Conservation (phyloP, 2,888 invertebrate species). For the Nymphalis c-album region DNA sequence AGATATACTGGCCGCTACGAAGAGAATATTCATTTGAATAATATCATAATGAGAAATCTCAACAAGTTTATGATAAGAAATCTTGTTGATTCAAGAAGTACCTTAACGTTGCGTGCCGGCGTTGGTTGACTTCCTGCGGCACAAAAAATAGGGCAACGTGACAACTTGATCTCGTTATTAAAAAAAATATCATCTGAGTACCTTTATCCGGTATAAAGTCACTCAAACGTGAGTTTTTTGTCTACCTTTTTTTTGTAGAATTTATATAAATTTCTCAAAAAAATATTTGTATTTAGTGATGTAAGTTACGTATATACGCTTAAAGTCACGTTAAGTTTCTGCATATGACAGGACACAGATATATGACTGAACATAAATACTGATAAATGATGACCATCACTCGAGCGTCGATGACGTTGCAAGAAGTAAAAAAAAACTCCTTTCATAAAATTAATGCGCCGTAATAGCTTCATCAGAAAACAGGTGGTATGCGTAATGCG, state of each 20-base stretch:
- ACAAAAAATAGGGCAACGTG: constrained; percentile 5
- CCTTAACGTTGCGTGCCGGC: not conserved
- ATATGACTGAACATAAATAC: too few species aligned
- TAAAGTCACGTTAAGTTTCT: too few species aligned
- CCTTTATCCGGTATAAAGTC: not conserved
- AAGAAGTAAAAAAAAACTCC: too few species aligned
- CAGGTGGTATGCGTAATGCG: too few species aligned
- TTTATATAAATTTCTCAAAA: too few species aligned
- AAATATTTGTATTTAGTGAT: too few species aligned
- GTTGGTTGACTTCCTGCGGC: constrained; percentile 3
- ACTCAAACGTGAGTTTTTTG: not conserved
- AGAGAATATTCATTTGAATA: not conserved
- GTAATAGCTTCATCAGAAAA: too few species aligned
- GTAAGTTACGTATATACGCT: too few species aligned
- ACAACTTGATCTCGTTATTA: not conserved
- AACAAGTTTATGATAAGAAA: constrained; percentile 1
- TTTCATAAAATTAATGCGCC: too few species aligned
- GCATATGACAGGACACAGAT: too few species aligned
- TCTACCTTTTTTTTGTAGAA: not conserved
- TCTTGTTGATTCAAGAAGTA: not conserved
- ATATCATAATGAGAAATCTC: not conserved
- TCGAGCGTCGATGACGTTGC: too few species aligned
- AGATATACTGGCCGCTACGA: not conserved
- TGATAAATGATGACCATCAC: too few species aligned
- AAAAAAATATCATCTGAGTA: not conserved